These are phyloP conservation scores for Hiodon tergisus DNA, from an alignment of 2,113 vertebrate genomes.

Conservation along the genomic window DNA sequence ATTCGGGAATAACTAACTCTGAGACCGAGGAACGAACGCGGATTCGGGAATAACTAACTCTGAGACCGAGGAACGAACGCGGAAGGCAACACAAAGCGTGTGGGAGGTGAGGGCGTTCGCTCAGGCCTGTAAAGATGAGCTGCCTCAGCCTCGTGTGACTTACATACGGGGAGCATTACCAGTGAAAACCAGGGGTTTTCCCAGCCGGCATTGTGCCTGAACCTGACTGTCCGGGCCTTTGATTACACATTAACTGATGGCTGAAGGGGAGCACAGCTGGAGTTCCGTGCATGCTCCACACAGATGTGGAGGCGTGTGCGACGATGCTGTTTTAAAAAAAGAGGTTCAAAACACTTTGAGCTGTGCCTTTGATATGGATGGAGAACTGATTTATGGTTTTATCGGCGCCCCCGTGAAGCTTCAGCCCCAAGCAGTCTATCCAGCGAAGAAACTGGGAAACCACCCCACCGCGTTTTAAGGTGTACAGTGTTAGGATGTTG, in stretches of 20 bases:
- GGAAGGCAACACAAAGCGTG: no score
- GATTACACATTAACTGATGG: constrained; percentile 56
- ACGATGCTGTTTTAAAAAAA: constrained; percentile 57
- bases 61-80: no score
- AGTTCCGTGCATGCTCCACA: constrained; percentile 49
- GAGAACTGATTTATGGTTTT: constrained; percentile 68
- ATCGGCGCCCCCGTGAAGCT: constrained; percentile 53
- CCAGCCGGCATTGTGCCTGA: constrained; percentile 56
- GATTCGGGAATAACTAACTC: no score
- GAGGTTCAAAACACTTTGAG: constrained; percentile 54
- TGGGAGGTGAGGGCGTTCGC: no score
- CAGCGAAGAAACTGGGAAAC: constrained; percentile 46
- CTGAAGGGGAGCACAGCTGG: constrained; percentile 46
- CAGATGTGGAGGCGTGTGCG: constrained; percentile 54
- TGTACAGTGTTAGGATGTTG: neutral
- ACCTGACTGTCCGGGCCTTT: constrained; percentile 61
- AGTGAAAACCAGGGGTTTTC: constrained; percentile 53
- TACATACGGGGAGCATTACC: neutral
- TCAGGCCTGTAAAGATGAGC: no score
- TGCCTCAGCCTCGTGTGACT: no score
- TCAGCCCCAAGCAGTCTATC: constrained; percentile 45
- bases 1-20: no score
- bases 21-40: no score
- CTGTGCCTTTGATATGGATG: constrained; percentile 63
- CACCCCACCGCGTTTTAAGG: constrained; percentile 64